A percentile compares a stretch with the other conserved stretches of the same genome.
phyloP scores from a whole-genome alignment of 2,888 invertebrate species.

The Diogma glabrata region DNA sequence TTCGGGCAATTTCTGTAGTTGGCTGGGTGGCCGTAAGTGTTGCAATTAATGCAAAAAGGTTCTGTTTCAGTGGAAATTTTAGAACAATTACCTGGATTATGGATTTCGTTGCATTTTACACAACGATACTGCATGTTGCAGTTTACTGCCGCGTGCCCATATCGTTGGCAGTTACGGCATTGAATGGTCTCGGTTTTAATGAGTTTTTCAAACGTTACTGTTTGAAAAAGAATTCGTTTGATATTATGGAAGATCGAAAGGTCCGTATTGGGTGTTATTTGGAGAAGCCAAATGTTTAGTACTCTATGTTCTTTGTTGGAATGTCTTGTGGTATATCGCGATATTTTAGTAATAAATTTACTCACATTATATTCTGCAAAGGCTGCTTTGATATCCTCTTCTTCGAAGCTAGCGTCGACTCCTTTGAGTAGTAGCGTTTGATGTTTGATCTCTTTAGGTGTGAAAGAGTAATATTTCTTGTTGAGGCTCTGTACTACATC shows the following conservation, averaged over 20 bases:
- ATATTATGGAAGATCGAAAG: not conserved
- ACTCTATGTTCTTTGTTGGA: not conserved
- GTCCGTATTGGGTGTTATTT: not conserved
- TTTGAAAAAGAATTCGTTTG: not conserved
- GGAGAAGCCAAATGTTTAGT: not conserved
- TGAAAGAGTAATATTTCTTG: not conserved
- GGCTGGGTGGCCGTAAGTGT: not conserved
- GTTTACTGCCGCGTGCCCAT: not conserved
- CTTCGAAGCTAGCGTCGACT: not conserved
- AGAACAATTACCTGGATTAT: not conserved
- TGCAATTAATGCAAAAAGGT: not conserved
- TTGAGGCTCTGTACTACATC: not conserved
- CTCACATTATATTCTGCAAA: not conserved
- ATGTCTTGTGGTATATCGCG: not conserved
- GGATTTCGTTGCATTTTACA: not conserved
- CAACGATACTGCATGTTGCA: not conserved
- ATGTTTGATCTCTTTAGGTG: not conserved
- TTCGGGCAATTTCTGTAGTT: not conserved
- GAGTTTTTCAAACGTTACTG: not conserved
- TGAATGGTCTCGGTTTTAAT: not conserved
- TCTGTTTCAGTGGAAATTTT: not conserved
- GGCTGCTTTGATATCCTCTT: not conserved
- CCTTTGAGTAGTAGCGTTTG: not conserved
- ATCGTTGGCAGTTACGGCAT: not conserved
- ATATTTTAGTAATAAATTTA: not conserved